A percentile compares a stretch with the other conserved stretches of the same genome.
These are phyloP conservation scores for Phaenicophaeus curvirostris DNA, from an alignment of 2,797 vertebrate species.

Conservation along the genomic window DNA sequence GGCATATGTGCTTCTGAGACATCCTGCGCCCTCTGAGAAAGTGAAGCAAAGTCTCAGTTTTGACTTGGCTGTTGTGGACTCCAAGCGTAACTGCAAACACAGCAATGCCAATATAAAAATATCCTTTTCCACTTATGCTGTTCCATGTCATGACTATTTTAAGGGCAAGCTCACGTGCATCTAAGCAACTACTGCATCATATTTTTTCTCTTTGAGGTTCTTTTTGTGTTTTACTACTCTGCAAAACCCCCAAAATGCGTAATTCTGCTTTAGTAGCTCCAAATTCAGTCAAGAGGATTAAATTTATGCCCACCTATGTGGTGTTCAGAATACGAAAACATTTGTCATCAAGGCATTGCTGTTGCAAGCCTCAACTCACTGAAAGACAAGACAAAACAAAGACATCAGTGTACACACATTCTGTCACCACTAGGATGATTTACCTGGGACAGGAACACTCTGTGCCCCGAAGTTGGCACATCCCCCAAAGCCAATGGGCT, in stretches of 20 bases:
- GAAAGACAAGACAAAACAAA: not conserved
- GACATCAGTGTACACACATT: not conserved
- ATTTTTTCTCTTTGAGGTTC: not conserved
- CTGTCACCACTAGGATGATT: not conserved
- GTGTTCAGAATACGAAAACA: not conserved
- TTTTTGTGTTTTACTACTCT: not conserved
- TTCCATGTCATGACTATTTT: not conserved
- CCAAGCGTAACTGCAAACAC: not conserved
- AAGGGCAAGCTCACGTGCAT: not conserved
- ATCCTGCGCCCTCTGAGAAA: not conserved
- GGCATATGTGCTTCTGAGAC: not conserved
- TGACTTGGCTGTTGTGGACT: not conserved
- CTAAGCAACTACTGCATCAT: not conserved
- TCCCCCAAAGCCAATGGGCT: not conserved
- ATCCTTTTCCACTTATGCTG: not conserved
- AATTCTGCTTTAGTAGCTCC: not conserved
- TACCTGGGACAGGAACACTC: not conserved
- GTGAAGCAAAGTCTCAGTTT: not conserved
- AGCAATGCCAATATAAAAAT: not conserved
- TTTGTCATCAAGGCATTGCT: not conserved
- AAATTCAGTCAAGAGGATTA: conserved; percentile 7
- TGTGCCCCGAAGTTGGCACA: not conserved
- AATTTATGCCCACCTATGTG: not conserved
- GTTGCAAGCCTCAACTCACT: not conserved
- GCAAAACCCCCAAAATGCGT: not conserved